Conservation (phyloP, 2,797 vertebrate species). For the Acanthopagrus latus region DNA sequence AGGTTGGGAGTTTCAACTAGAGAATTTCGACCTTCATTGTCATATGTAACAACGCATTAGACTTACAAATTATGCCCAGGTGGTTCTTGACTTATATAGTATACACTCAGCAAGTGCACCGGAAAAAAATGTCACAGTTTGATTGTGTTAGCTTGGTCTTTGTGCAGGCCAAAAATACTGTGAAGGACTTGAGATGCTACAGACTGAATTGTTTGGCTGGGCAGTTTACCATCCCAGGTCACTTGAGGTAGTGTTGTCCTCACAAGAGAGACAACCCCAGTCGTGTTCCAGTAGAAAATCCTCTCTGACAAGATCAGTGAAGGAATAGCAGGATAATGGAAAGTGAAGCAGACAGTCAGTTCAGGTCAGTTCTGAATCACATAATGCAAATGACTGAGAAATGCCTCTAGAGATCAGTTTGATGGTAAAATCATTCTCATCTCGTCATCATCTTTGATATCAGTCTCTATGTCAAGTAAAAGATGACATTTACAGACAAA, state of each 20-base stretch:
- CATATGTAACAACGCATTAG: neutral
- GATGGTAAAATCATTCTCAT: neutral
- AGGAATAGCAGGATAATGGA: conserved; percentile 46
- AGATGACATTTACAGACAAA: neutral
- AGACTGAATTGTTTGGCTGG: conserved; percentile 14
- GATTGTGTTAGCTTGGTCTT: neutral
- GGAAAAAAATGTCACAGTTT: neutral
- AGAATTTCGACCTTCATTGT: too few species aligned
- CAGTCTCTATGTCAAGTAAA: neutral
- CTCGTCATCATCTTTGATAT: neutral
- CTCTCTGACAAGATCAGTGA: conserved; percentile 46
- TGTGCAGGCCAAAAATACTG: neutral
- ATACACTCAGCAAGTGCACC: neutral
- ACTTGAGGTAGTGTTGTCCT: conserved; percentile 18
- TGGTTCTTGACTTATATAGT: neutral
- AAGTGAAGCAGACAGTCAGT: conserved; percentile 18
- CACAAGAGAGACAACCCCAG: conserved; percentile 12
- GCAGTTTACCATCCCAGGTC: conserved; percentile 19
- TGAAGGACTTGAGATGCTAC: neutral
- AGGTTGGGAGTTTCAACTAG: too few species aligned
- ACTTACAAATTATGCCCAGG: neutral
- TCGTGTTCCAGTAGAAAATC: conserved; percentile 40
- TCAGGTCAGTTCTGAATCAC: conserved; percentile 14
- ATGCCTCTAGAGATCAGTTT: conserved; percentile 19
- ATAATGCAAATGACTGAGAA: conserved; percentile 15